Base-by-base conservation (phyloP, 2,888 invertebrate genomes). In the Himalopsyche anomala region DNA sequence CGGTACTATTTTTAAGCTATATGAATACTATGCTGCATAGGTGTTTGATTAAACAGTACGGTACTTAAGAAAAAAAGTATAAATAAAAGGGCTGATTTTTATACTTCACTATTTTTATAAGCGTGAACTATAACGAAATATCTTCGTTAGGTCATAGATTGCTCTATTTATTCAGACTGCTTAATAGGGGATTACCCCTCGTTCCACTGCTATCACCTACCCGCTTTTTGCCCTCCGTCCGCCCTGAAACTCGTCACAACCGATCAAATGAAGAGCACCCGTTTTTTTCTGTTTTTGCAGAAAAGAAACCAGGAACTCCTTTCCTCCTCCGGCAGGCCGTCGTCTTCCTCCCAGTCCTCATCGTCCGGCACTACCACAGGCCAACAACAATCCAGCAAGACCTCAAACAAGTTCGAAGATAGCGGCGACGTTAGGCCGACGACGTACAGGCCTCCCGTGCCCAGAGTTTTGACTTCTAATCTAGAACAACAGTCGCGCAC, bases 251-350 rank as follows among this genome's bases (percentile, higher is more conserved):
- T 38, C 74, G 74, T 74, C 74, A 74, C 74, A 74, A 74, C 74
- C 74, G 74, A 74, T 74, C 74, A 74, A 74, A 74, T 88, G 87
- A 88, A 88, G 88, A 89, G 87, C 87, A 87, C 84, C 86, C 87
- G 45, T 88, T 88, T 74, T 74, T 88, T 89, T 89, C 89, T 89
- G 89, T 89, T 93, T 92, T 93, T 93, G 92, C 93, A 93, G 93
- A 93, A 91, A 90, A 93, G 93, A 91, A 93, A 93, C 92, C 90
- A 89, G 89, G 92, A 91, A 90, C 92, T 92, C 91, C 86, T 88
- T 85, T 90, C 89, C 89, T 90, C 89, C 89, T 83, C 82, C 85
- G 83, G 86, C 89, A 38, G 86, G 84, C 84, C 88, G 84, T 56
- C 74, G 74, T 62, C 87, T 80, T 83, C 87, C 86, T 87, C 87